These are phyloP conservation scores for Pelobates fuscus DNA, from an alignment of 2,113 vertebrate genomes.

Conservation along the genomic window DNA sequence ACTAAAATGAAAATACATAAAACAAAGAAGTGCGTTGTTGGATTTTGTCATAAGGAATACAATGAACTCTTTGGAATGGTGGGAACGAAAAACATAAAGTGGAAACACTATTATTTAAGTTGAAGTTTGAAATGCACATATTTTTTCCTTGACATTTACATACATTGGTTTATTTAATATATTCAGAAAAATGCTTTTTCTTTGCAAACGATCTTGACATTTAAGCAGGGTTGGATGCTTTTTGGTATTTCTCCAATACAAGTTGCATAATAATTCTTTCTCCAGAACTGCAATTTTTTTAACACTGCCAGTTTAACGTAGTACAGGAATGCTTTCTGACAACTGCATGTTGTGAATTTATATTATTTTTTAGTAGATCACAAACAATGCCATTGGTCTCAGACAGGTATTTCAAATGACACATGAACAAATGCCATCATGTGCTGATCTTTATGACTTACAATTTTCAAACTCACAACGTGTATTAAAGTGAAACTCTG, in stretches of 20 bases:
- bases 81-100: neutral
- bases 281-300: neutral
- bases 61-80: neutral
- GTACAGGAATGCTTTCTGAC: neutral
- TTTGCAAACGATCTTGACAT: constrained; percentile 6
- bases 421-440: too few species aligned
- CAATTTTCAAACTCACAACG: too few species aligned
- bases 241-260: neutral
- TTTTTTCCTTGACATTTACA: constrained; percentile 15
- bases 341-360: neutral
- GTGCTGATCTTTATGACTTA: too few species aligned
- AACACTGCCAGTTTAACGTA: neutral
- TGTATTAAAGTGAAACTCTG: too few species aligned
- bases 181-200: constrained; percentile 6
- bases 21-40: neutral
- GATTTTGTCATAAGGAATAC: neutral
- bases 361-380: neutral
- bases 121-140: neutral
- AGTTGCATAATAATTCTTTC: neutral
- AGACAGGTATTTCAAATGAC: too few species aligned
- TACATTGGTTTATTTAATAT: constrained; percentile 12
- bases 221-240: neutral
- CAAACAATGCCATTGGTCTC: too few species aligned
- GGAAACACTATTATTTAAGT: neutral
- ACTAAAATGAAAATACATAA: neutral